Percentiles rank a stretch among this genome's conserved stretches.
These are phyloP conservation scores for Mesopsocus fuscifrons DNA, from an alignment of 2,888 invertebrate species.

Conservation along the genomic window DNA sequence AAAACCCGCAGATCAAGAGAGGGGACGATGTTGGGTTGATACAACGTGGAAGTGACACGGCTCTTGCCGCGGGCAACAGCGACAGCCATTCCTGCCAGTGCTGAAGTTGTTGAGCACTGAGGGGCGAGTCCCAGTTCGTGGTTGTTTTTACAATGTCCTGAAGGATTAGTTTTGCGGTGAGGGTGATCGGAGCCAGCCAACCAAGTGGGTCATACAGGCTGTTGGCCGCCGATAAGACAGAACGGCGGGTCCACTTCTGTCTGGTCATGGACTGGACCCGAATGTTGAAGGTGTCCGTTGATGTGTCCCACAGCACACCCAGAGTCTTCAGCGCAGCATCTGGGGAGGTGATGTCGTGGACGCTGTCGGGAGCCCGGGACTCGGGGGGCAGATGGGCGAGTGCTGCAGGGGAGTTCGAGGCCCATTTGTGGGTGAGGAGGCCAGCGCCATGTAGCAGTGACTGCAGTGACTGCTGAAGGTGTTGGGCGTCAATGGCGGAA, in stretches of 20 bases:
- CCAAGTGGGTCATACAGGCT: slow-evolving; percentile 18
- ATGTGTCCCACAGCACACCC: neutral
- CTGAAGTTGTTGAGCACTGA: slow-evolving; percentile 11
- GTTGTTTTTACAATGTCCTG: slow-evolving; percentile 17
- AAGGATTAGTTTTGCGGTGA: slow-evolving; percentile 16
- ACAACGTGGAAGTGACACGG: slow-evolving; percentile 11
- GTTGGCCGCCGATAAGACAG: slow-evolving; percentile 16
- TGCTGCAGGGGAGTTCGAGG: neutral
- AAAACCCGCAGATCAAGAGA: slow-evolving; percentile 17
- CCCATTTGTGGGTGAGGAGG: neutral
- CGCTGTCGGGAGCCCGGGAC: too few species aligned
- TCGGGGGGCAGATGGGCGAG: neutral
- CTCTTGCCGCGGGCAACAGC: slow-evolving; percentile 9
- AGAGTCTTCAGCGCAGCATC: neutral
- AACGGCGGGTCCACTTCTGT: slow-evolving; percentile 14
- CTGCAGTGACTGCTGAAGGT: neutral
- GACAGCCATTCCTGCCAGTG: slow-evolving; percentile 11
- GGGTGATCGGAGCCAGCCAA: slow-evolving; percentile 15
- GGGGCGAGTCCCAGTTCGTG: slow-evolving; percentile 16
- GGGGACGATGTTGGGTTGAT: neutral
- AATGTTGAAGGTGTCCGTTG: neutral
- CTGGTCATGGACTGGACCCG: neutral
- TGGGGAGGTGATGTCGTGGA: neutral
- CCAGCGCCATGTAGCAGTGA: neutral
- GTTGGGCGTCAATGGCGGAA: neutral